Evolutionary conservation across 2,797 vertebrate genomes (phyloP), one percentile per base, ranked within the genome.

Genomic region (Botia kubotai): DNA sequence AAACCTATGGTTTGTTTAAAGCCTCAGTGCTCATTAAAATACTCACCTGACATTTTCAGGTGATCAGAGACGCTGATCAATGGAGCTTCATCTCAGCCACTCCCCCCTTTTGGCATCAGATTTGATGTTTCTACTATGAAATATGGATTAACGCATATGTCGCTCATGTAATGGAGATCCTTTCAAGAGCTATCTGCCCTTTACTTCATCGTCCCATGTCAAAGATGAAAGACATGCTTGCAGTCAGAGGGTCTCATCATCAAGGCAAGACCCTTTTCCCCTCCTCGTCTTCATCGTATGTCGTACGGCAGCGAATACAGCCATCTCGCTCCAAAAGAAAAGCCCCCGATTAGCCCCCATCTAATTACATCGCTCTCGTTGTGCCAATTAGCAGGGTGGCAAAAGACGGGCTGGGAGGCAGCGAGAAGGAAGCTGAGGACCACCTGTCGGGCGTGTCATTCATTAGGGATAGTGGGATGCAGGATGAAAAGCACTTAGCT

Each of bases 381-480:
- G 86, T 90, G 82, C 87, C 90, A 91, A 85, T 93, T 93, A 92
- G 88, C 87, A 82, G 69, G 55, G 78, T 88, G 86, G 76, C 55
- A 60, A 70, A 70, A 46, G 10, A 10, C 77, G 81, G 19, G 53
- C 63, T 68, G 29, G 7, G 53, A 75, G 19, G 53, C 67, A 33
- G 67, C 19, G 67, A 78, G 67, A 78, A 62, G 80, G 80, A 81
- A 66, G 84, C 23, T 65, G 63, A 17, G 75, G 87, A 84, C 91
- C 90, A 77, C 90, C 88, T 84, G 87, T 83, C 86, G 89, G 17
- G 89, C 90, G 95, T 87, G 86, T 95, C 91, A 93, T 95, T 92
- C 91, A 92, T 95, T 95, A 95, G 91, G 93, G 88, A 93, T 95
- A 93, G 91, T 91, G 91, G 91, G 79, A 91, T 92, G 87, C 91